Conservation (phyloP, 2,888 invertebrate genomes). For the Drosophila melanosoma region DNA sequence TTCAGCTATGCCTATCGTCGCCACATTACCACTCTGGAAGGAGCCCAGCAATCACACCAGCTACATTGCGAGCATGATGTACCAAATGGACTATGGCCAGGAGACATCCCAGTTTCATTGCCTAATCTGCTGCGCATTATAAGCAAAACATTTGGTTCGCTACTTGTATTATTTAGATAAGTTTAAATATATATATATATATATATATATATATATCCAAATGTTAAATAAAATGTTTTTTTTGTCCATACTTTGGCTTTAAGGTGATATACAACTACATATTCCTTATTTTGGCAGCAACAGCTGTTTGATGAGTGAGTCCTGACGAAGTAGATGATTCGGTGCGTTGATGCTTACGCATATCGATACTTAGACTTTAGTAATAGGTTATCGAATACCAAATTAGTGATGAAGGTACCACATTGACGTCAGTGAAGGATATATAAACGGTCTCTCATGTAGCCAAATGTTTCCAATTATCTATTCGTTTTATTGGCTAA, state of each 20-base stretch:
- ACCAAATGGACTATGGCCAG: background rate
- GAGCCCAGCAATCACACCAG: conserved; percentile 52
- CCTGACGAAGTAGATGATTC: background rate
- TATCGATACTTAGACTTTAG: background rate
- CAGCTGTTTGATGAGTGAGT: background rate
- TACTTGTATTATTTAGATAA: too few relatives aligned
- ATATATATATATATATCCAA: conserved; percentile 29
- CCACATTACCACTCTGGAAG: conserved; percentile 61
- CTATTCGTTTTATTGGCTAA: background rate
- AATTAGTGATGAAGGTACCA: background rate
- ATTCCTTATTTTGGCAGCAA: background rate
- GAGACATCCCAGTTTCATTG: conserved; percentile 9
- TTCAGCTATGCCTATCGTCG: conserved; percentile 57
- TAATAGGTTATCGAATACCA: background rate
- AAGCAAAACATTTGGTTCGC: conserved; percentile 12
- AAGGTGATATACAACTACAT: background rate
- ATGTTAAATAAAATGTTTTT: background rate
- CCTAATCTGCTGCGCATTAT: conserved; percentile 35
- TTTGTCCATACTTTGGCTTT: background rate
- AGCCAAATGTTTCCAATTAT: background rate
- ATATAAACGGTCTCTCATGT: background rate
- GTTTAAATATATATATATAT: too few relatives aligned
- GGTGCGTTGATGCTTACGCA: background rate
- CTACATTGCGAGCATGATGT: conserved; percentile 49
- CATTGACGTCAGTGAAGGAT: background rate